Conservation (phyloP, 2,888 invertebrate genomes). For the Coelopa pilipes region DNA sequence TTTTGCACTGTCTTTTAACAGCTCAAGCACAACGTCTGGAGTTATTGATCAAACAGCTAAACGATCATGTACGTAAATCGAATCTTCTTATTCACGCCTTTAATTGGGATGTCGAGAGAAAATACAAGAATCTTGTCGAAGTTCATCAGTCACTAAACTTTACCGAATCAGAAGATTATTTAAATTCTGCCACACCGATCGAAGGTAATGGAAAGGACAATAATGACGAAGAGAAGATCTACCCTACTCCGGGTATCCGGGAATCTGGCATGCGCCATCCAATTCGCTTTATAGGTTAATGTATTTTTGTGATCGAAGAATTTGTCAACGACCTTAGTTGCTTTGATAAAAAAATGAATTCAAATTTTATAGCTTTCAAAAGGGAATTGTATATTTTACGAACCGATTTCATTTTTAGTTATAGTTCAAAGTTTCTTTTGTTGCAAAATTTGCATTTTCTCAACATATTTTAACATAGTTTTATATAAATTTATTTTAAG, state of each 20-base stretch:
- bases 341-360: conserved; percentile 5
- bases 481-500: background rate
- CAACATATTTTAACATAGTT: background rate
- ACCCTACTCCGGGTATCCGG: no score
- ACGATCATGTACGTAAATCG: conserved; percentile 51
- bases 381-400: background rate
- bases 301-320: background rate
- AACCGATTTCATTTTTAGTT: background rate
- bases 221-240: background rate
- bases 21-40: conserved; percentile 50
- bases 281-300: conserved; percentile 26
- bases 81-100: conserved; percentile 52
- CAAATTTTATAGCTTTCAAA: no score
- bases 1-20: conserved; percentile 34
- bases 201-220: background rate
- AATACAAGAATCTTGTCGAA: background rate
- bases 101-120: conserved; percentile 54
- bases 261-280: background rate
- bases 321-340: background rate
- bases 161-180: background rate
- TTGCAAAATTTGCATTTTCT: background rate
- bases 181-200: background rate
- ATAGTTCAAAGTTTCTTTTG: background rate
- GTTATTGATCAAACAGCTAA: conserved; percentile 45
- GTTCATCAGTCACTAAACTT: background rate